phyloP scores from a whole-genome alignment of 2,888 invertebrate species.

The Drymonia ruficornis region DNA sequence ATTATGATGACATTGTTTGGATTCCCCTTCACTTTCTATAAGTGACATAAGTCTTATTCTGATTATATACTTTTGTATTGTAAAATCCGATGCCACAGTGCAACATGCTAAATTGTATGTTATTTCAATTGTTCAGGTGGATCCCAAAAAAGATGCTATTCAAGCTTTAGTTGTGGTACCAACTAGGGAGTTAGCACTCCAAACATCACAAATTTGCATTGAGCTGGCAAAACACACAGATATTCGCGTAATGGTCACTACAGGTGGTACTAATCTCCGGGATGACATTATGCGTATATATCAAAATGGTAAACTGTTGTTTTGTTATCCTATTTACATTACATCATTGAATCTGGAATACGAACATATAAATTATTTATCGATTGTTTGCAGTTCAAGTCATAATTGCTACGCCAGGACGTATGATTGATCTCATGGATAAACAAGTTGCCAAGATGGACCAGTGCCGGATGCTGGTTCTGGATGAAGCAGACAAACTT shows the following conservation, averaged over 20 bases:
- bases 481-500: slow-evolving; percentile 99
- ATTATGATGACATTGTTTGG: slow-evolving; percentile 76
- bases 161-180: slow-evolving; percentile 99
- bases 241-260: slow-evolving; percentile 99
- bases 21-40: slow-evolving; percentile 82
- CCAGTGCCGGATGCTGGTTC: slow-evolving; percentile 97
- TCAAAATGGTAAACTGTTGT: slow-evolving; percentile 91
- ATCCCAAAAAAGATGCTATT: slow-evolving; percentile 95
- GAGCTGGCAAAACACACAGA: slow-evolving; percentile 99
- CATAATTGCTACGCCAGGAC: slow-evolving; percentile 99
- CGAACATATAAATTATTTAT: neutral
- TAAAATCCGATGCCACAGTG: neutral
- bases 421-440: slow-evolving; percentile 99
- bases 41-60: slow-evolving; percentile 61
- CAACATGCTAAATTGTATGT: slow-evolving; percentile 7
- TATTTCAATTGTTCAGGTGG: slow-evolving; percentile 79
- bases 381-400: slow-evolving; percentile 91
- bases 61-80: neutral
- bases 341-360: neutral
- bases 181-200: slow-evolving; percentile 98
- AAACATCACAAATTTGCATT: slow-evolving; percentile 99
- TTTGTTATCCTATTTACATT: slow-evolving; percentile 12
- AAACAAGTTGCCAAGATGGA: slow-evolving; percentile 97
- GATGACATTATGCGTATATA: slow-evolving; percentile 99
- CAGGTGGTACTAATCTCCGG: slow-evolving; percentile 98